Base-by-base conservation (phyloP, 2,888 invertebrate genomes). In the Galeruca laticollis region DNA sequence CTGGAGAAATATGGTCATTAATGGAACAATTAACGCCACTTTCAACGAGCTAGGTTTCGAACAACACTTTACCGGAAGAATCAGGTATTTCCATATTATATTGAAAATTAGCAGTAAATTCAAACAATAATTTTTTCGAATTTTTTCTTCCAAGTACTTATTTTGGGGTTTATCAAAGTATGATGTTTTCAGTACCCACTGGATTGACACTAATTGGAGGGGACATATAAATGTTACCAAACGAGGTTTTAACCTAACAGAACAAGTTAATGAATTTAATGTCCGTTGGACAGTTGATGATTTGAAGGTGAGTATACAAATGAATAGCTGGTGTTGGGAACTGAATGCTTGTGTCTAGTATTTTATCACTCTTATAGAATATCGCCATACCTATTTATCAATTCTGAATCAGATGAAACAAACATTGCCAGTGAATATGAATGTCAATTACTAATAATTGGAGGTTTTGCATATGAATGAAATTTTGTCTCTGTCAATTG, bases 221-320 rank as follows among this genome's bases (percentile, higher is more conserved):
- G 64, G 64, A 21, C 33, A 11, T 10, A 26, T 64, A 2, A 64
- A 64, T 37, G 54, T 54, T 3, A 64, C 57, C 3, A 67, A 60
- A 60, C 60, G 52, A 20, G 37, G 40, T 37, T 18, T 21, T 10
- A 40, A 60, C 31, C 18, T 60, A 11, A 52, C 49, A 5, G 49
- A 49, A 20, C 9, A 20, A n/a, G 40, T 67, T 1, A 67, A 67
- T 31, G 52, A 60, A 26, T 51, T 43, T 18, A 20, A 21, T 15
- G 40, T 67, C 15, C 10, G 35, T 31, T 67, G 67, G 67, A 52
- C 37, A 13, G 37, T 37, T 10, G 67, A 60, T 2, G 3, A 20
- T 15, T 11, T 60, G 10, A n/a, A 13, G 4, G 62, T 63, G 11
- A 63, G 33, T 60, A 21, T 52, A 8, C 3, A 35, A 52, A 37